Evolutionary conservation across 2,888 invertebrate species (phyloP), one percentile per base, ranked within the genome.

Genomic region (Cenopis cana): DNA sequence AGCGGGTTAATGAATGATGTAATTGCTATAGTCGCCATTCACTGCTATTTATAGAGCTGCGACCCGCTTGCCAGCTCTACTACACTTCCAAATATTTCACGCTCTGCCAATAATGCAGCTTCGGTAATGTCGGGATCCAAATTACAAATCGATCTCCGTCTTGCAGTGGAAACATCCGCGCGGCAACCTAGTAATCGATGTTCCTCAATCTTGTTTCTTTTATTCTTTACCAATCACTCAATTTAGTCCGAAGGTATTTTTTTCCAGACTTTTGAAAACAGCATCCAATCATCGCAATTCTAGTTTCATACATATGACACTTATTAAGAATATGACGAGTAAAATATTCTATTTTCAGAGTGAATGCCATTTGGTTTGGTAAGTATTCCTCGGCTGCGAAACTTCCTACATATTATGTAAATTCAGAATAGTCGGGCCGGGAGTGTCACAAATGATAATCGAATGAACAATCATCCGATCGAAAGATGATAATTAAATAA

Each of bases 21-120:
- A 86, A 88, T 86, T 85, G 85, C 79, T 79, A 77, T 77, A 76
- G 80, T 77, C 76, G 77, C 84, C 85, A 88, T 87, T 88, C 86
- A 85, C 76, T 76, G 76, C 83, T 88, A 88, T 85, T 82, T 81
- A 83, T 87, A 88, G 74, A 70, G 73, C 66, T 59, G 74, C 74
- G 78, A 79, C 81, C 69, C 75, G 73, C 73, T 50, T 69, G 69
- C 61, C 70, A 64, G 59, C 60, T 52, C 29, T 41, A 33, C 29
- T 41, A 33, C 54, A 50, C 60, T 61, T 18, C 57, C 71, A 68
- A 71, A 67, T 70, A 66, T 70, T 70, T 46, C 33, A 54, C 65
- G 9, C 65, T 50, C 46, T 70, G 70, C 70, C 70, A 66, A 70
- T 69, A 50, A 69, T 55, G 59, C 59, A 10, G 52, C 60, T 52